phyloP scores from a whole-genome alignment of 2,797 vertebrate species.

The Malacoctenus gilli region DNA sequence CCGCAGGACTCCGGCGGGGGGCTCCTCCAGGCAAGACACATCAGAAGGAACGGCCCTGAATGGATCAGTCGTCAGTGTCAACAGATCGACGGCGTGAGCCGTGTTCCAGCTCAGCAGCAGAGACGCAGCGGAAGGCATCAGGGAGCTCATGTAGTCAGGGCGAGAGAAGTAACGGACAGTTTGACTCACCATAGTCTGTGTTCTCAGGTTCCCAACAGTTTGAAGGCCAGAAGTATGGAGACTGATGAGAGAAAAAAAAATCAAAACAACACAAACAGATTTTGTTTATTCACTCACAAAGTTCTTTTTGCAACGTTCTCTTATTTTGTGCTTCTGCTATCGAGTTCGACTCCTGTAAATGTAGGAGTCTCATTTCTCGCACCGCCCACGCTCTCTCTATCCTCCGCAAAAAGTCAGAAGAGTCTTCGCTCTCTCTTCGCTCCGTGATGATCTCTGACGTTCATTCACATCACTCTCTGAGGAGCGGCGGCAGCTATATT shows the following conservation, averaged over 20 bases:
- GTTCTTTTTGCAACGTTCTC: too few relatives aligned
- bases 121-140: slow-evolving; percentile 31
- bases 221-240: slow-evolving; percentile 96
- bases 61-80: slow-evolving; percentile 55
- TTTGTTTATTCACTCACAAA: slow-evolving; percentile 29
- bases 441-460: too few relatives aligned
- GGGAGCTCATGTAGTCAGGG: slow-evolving; percentile 23
- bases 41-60: slow-evolving; percentile 47
- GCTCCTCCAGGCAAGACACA: slow-evolving; percentile 45
- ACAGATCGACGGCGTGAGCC: slow-evolving; percentile 37
- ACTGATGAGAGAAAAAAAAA: too few relatives aligned
- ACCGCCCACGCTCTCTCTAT: slow-evolving; percentile 10
- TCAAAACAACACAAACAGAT: too few relatives aligned
- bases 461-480: too few relatives aligned
- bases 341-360: too few relatives aligned
- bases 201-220: slow-evolving; percentile 98
- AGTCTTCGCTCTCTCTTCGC: too few relatives aligned
- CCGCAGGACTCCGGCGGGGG: slow-evolving; percentile 15
- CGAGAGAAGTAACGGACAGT: too few relatives aligned
- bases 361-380: slow-evolving; percentile 10
- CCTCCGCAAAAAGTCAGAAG: slow-evolving; percentile 13
- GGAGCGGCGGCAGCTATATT: too few relatives aligned
- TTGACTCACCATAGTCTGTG: slow-evolving; percentile 93
- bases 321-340: too few relatives aligned
- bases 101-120: slow-evolving; percentile 27